phyloP scores from a whole-genome alignment of 2,113 vertebrate genomes.

The Herpetotheres cachinnans region DNA sequence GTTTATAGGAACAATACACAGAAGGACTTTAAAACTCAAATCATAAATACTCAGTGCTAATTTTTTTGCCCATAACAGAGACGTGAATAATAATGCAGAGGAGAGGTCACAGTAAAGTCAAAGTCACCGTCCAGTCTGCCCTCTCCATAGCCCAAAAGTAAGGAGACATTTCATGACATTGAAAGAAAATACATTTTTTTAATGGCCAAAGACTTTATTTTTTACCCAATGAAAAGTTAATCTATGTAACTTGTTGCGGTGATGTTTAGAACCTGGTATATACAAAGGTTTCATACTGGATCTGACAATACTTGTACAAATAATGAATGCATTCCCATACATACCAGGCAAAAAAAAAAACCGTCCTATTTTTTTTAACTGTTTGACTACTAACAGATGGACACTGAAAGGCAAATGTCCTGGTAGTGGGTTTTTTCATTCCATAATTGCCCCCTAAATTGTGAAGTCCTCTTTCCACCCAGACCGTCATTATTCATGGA shows the following conservation, averaged over 20 bases:
- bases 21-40: background rate
- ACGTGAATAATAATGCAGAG: background rate
- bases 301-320: background rate
- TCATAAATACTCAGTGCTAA: background rate
- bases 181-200: background rate
- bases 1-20: background rate
- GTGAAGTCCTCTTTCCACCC: background rate
- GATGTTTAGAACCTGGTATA: background rate
- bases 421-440: background rate
- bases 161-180: background rate
- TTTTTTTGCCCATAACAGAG: background rate
- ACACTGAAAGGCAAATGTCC: background rate
- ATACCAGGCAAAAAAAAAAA: background rate
- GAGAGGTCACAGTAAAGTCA: background rate
- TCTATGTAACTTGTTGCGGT: background rate
- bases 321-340: background rate
- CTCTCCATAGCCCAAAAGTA: background rate
- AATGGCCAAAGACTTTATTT: background rate
- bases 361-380: background rate
- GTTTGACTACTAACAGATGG: background rate
- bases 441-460: background rate
- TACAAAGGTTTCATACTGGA: background rate
- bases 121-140: background rate
- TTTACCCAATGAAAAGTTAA: background rate
- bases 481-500: background rate